Percentiles rank a stretch among this genome's conserved stretches.
phyloP scores from a whole-genome alignment of 2,113 vertebrate genomes.

The Zosterops lateralis region DNA sequence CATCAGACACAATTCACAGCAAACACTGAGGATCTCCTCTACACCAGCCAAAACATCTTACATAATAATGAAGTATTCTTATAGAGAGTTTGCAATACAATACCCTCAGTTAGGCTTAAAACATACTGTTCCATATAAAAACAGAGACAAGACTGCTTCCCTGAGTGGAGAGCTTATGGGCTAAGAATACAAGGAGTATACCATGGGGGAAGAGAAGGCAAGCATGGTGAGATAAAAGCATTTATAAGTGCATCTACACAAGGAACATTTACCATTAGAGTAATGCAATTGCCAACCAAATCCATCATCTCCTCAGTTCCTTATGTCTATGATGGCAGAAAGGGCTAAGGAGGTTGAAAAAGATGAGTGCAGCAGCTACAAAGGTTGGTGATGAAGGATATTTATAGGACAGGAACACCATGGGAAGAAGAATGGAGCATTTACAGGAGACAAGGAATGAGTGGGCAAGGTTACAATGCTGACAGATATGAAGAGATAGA shows the following conservation, averaged over 20 bases:
- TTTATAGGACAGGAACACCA: not conserved
- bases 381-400: not conserved
- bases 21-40: not conserved
- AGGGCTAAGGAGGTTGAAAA: not conserved
- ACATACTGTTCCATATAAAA: not conserved
- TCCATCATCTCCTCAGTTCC: not conserved
- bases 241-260: not conserved
- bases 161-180: not conserved
- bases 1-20: not conserved
- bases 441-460: constrained; percentile 6
- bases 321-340: not conserved
- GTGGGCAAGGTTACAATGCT: not conserved
- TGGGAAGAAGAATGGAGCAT: not conserved
- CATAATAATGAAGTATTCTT: not conserved
- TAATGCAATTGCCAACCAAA: not conserved
- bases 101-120: not conserved
- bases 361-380: not conserved
- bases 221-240: not conserved
- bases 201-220: not conserved
- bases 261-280: not conserved
- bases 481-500: not conserved
- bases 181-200: not conserved
- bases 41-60: not conserved
- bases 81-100: not conserved
- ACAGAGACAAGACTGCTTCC: not conserved